Evolutionary conservation across 2,888 invertebrate genomes (phyloP).

Genomic region (Xanthostigma xanthostigma): DNA sequence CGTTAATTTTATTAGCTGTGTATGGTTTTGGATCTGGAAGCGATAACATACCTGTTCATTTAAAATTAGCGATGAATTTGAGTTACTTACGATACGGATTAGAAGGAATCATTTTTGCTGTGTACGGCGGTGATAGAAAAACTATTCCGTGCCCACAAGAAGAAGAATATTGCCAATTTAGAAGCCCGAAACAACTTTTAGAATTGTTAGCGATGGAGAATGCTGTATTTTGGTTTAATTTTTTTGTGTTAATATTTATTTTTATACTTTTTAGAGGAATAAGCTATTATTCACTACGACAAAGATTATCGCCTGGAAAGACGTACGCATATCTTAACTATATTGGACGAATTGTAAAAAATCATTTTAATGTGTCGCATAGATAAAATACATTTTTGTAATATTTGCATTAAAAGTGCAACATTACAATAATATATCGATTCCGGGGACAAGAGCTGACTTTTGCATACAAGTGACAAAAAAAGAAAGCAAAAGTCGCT

Average conservation of each 20-base stretch:
- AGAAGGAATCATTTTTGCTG: conserved; percentile 64
- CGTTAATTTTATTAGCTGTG: conserved; percentile 73
- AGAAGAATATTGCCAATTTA: conserved; percentile 61
- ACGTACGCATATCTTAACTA: conserved; percentile 56
- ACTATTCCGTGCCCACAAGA: conserved; percentile 58
- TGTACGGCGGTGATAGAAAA: conserved; percentile 62
- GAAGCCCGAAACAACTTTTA: conserved; percentile 57
- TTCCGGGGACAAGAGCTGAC: too few species aligned
- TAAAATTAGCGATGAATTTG: conserved; percentile 63
- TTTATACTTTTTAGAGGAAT: conserved; percentile 46
- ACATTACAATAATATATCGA: too few species aligned
- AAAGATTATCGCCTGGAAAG: conserved; percentile 53
- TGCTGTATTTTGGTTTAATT: conserved; percentile 49
- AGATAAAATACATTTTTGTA: background rate
- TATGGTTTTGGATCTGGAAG: conserved; percentile 74
- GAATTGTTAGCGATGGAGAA: conserved; percentile 59
- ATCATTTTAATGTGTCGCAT: conserved; percentile 25
- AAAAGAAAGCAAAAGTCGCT: too few species aligned
- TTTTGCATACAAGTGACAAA: too few species aligned
- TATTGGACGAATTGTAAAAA: conserved; percentile 52
- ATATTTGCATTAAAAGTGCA: too few species aligned
- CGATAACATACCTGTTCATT: conserved; percentile 48
- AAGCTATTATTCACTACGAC: conserved; percentile 57
- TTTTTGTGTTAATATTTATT: conserved; percentile 43
- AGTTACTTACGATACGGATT: conserved; percentile 72